phyloP scores from a whole-genome alignment of 1,140 invertebrate species.

The Drosophila bipectinata region DNA sequence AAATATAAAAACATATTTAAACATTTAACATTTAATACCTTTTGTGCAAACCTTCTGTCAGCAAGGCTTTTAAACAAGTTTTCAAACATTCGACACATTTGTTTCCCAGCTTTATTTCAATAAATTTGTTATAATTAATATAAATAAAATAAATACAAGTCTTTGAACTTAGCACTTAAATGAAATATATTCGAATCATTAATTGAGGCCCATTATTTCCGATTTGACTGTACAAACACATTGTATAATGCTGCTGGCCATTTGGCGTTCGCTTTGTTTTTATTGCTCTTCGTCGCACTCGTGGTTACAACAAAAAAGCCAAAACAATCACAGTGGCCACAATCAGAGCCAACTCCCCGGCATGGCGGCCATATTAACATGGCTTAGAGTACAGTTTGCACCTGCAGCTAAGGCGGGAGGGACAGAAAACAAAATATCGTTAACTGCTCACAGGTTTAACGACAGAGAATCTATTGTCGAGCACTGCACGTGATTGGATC shows the following conservation, averaged over 20 bases:
- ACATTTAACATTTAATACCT: background rate
- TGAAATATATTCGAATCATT: background rate
- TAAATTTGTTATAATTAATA: too few species aligned
- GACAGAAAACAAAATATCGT: conserved; percentile 51
- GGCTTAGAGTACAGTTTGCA: conserved; percentile 76
- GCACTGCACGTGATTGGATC: conserved; percentile 77
- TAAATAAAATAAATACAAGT: background rate
- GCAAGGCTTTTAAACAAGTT: background rate
- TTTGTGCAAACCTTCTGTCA: background rate
- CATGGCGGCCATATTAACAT: conserved; percentile 78
- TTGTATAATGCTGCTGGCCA: conserved; percentile 53
- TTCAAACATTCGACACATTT: background rate
- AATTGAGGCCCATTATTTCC: background rate
- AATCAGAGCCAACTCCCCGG: conserved; percentile 48
- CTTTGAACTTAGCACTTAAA: background rate
- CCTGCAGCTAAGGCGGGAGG: conserved; percentile 57
- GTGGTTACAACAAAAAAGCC: conserved; percentile 38
- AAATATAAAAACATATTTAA: background rate
- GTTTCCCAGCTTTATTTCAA: background rate
- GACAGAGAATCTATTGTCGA: conserved; percentile 76
- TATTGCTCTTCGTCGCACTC: conserved; percentile 59
- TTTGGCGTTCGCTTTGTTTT: conserved; percentile 72
- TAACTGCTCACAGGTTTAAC: conserved; percentile 70
- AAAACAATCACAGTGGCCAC: conserved; percentile 28
- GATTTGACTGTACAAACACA: conserved; percentile 41